Conservation (phyloP, 2,888 invertebrate genomes). For the Anoplius nigerrimus region DNA sequence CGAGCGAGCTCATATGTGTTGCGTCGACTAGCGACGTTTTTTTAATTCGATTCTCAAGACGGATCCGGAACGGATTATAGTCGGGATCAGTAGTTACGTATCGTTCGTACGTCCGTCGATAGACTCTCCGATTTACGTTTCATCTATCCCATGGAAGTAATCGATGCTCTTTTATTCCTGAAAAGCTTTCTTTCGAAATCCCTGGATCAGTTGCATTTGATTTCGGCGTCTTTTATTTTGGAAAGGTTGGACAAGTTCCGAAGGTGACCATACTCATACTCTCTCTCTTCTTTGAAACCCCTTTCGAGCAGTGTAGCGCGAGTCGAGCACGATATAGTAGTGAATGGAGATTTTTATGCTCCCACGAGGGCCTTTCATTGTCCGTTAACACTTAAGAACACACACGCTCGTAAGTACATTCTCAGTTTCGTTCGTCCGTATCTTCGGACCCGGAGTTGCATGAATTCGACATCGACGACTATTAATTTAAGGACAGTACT, state of each 20-base stretch:
- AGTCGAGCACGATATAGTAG: slow-evolving; percentile 3
- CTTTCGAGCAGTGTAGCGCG: slow-evolving; percentile 56
- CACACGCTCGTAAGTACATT: no score
- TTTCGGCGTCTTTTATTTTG: slow-evolving; percentile 74
- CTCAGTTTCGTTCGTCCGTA: no score
- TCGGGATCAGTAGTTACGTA: slow-evolving; percentile 9
- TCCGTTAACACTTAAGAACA: no score
- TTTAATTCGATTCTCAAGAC: background rate
- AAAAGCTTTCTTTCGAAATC: slow-evolving; percentile 74
- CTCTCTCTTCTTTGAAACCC: slow-evolving; percentile 44
- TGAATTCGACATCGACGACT: no score
- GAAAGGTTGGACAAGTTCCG: slow-evolving; percentile 73
- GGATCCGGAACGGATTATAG: slow-evolving; percentile 4
- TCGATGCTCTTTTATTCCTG: slow-evolving; percentile 63
- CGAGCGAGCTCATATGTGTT: no score
- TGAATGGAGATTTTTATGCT: no score
- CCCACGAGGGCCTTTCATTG: no score
- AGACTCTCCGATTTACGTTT: slow-evolving; percentile 31
- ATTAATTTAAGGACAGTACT: no score
- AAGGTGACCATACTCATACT: slow-evolving; percentile 66
- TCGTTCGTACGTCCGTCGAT: slow-evolving; percentile 5
- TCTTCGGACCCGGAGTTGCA: no score
- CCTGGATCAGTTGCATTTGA: slow-evolving; percentile 74
- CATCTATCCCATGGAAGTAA: slow-evolving; percentile 54
- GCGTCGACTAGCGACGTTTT: no score